Conservation (phyloP, 2,888 invertebrate genomes). For the Mesoligia furuncula region DNA sequence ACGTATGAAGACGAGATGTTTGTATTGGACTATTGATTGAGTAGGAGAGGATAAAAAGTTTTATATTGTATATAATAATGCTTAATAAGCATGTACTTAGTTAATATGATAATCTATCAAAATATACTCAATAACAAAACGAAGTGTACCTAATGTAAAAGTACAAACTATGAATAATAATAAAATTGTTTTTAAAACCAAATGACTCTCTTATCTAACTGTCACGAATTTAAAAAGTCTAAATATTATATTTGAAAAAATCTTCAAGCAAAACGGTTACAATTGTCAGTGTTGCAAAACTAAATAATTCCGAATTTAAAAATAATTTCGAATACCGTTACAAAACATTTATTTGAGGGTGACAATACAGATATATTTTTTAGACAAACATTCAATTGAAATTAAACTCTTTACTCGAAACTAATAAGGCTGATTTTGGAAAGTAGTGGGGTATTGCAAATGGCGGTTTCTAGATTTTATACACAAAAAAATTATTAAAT, state of each 20-base stretch:
- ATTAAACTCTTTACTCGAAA: rapidly evolving
- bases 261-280: conserved; percentile 34
- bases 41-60: too few species aligned
- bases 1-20: too few species aligned
- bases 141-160: too few species aligned
- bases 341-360: conserved; percentile 48
- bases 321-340: conserved; percentile 55
- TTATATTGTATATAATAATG: too few species aligned
- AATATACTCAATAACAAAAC: too few species aligned
- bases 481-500: background rate
- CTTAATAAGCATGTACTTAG: too few species aligned
- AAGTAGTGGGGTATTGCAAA: background rate
- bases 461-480: background rate
- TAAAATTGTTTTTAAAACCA: background rate
- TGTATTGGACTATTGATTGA: too few species aligned
- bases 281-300: conserved; percentile 26
- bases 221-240: conserved; percentile 29
- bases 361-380: conserved; percentile 9
- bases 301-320: conserved; percentile 47
- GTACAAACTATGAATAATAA: background rate
- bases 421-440: conserved; percentile 14
- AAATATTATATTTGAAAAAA: conserved; percentile 24
- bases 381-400: background rate
- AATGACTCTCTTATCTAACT: background rate
- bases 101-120: too few species aligned